phyloP scores from a whole-genome alignment of 2,888 invertebrate species.

The Ectemnius continuus region DNA sequence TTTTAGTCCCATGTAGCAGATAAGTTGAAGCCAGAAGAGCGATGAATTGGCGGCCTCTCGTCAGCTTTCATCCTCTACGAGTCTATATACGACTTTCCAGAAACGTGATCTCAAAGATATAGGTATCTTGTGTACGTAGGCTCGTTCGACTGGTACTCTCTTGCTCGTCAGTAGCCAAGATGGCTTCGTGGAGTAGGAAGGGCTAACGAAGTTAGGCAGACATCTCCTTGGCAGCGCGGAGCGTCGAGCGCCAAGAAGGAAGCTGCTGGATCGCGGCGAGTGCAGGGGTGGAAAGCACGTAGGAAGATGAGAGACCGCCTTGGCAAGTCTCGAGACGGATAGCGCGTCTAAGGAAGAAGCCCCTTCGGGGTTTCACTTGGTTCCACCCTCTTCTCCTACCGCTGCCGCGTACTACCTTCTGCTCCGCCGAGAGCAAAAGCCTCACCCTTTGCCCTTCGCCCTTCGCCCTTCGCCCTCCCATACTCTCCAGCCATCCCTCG shows the following conservation, averaged over 20 bases:
- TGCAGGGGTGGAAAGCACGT: constrained; percentile 46
- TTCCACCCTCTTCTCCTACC: constrained; percentile 32
- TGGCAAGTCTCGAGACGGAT: constrained; percentile 55
- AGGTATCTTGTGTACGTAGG: constrained; percentile 48
- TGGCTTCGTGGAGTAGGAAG: constrained; percentile 72
- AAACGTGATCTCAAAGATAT: constrained; percentile 65
- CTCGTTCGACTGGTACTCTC: constrained; percentile 47
- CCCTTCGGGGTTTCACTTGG: constrained; percentile 13
- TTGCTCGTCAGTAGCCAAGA: constrained; percentile 68
- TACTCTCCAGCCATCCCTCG: background rate
- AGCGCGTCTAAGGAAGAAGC: constrained; percentile 54
- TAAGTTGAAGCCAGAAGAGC: background rate
- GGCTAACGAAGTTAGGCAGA: constrained; percentile 75
- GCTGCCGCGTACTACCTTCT: constrained; percentile 4
- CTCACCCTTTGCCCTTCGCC: background rate
- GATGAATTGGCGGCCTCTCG: constrained; percentile 35
- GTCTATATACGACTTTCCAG: constrained; percentile 2
- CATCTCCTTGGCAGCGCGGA: constrained; percentile 68
- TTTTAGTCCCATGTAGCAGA: background rate
- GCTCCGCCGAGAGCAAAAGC: background rate
- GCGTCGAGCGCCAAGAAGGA: constrained; percentile 50
- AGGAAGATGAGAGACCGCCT: constrained; percentile 58
- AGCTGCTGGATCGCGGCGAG: constrained; percentile 26
- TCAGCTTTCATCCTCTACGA: constrained; percentile 7
- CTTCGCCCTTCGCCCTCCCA: background rate